Evolutionary conservation across 2,888 invertebrate species (phyloP).

Genomic region (Labia minor): DNA sequence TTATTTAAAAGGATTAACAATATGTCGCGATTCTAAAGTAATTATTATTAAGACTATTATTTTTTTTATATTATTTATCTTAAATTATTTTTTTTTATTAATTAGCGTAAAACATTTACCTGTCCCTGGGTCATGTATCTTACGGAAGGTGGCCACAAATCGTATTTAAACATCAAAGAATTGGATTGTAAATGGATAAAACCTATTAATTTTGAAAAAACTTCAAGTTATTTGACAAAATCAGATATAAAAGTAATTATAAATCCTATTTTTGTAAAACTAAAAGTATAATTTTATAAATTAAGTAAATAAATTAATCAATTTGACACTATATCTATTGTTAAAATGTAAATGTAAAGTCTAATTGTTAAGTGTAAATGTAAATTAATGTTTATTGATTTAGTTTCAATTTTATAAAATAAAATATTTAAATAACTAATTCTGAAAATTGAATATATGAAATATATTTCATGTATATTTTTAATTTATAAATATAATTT

Average conservation of each 20-base stretch:
- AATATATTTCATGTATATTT: no score
- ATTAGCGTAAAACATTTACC: background rate
- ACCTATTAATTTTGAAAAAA: conserved; percentile 42
- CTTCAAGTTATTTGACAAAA: conserved; percentile 37
- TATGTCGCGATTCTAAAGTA: background rate
- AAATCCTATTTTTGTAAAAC: no score
- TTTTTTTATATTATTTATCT: background rate
- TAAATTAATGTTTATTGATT: no score
- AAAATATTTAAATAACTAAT: no score
- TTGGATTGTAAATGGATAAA: conserved; percentile 44
- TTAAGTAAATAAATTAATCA: no score
- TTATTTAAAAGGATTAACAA: background rate
- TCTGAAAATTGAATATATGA: no score
- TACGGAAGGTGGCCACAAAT: conserved; percentile 31
- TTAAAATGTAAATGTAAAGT: no score
- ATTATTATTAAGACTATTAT: background rate
- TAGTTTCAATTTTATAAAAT: no score
- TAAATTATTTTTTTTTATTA: no score
- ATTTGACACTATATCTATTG: no score
- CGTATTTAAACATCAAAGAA: conserved; percentile 44
- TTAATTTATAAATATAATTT: background rate
- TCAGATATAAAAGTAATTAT: conserved; percentile 26
- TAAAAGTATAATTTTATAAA: no score
- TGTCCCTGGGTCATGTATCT: conserved; percentile 31
- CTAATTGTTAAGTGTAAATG: no score